A percentile compares a stretch with the other conserved stretches of the same genome.
These are phyloP conservation scores for Drosophila ercepeae DNA, from an alignment of 1,140 invertebrate species.

Conservation along the genomic window DNA sequence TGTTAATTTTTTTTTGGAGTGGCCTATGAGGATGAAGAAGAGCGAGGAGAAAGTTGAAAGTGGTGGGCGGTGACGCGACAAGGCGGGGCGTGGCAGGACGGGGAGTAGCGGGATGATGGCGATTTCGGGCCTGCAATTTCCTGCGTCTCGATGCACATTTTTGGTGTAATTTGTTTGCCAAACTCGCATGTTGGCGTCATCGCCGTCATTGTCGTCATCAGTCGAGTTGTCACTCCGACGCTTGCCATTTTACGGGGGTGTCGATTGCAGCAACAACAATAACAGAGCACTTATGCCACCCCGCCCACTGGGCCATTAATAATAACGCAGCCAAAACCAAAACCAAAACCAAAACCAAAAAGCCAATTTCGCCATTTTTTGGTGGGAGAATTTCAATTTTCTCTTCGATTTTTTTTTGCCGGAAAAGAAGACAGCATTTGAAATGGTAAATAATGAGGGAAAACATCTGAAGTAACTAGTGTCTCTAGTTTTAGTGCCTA, in stretches of 20 bases:
- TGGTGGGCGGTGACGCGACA: background rate
- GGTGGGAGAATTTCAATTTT: conserved; percentile 15
- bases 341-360: too few relatives aligned
- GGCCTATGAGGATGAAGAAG: background rate
- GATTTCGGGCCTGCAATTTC: conserved; percentile 55
- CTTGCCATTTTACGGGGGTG: conserved; percentile 43
- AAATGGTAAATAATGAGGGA: conserved; percentile 24
- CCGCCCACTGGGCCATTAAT: conserved; percentile 49
- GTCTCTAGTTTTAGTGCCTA: background rate
- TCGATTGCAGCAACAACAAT: conserved; percentile 36
- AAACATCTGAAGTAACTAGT: background rate
- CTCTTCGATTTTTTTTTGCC: background rate
- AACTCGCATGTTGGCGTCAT: conserved; percentile 70
- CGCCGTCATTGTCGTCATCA: conserved; percentile 10
- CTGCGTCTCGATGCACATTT: conserved; percentile 53
- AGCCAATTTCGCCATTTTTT: conserved; percentile 36
- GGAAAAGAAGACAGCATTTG: conserved; percentile 9
- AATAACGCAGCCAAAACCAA: conserved; percentile 33
- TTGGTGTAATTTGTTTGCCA: conserved; percentile 74
- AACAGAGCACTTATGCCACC: conserved; percentile 9
- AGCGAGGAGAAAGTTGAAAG: background rate
- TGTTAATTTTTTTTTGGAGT: background rate
- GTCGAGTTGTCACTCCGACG: conserved; percentile 40
- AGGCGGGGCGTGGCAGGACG: background rate
- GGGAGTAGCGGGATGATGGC: conserved; percentile 1